A percentile compares a stretch with the other conserved stretches of the same genome.
Evolutionary conservation across 1,140 invertebrate genomes (phyloP).

Genomic region (Zaprionus taronus): DNA sequence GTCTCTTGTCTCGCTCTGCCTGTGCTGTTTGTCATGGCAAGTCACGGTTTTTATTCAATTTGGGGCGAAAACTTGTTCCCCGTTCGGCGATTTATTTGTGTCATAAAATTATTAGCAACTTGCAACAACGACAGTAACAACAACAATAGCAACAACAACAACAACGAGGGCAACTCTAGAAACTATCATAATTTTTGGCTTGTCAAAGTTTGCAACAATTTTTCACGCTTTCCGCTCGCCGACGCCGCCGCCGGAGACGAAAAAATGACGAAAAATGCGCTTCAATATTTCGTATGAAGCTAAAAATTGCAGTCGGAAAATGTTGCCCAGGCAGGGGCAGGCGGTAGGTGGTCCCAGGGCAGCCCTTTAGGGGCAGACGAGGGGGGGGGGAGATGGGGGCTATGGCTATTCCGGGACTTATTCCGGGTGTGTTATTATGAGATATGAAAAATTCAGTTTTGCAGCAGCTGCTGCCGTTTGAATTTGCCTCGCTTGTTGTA

Average conservation of each 20-base stretch:
- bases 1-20: neutral
- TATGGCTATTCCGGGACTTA: constrained; percentile 3
- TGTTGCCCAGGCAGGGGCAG: neutral
- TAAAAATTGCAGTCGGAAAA: constrained; percentile 43
- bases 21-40: constrained; percentile 25
- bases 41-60: constrained; percentile 48
- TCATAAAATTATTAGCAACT: constrained; percentile 67
- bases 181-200: constrained; percentile 71
- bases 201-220: constrained; percentile 79
- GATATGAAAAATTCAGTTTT: constrained; percentile 42
- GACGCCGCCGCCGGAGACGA: constrained; percentile 19
- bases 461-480: constrained; percentile 49
- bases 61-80: constrained; percentile 35
- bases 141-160: constrained; percentile 26
- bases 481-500: neutral
- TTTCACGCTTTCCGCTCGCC: constrained; percentile 71
- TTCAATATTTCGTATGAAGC: constrained; percentile 56
- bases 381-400: too few relatives aligned
- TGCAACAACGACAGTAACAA: constrained; percentile 11
- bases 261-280: constrained; percentile 56
- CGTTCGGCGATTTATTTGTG: constrained; percentile 66
- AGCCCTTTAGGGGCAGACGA: neutral
- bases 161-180: constrained; percentile 31
- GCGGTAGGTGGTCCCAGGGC: neutral
- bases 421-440: constrained; percentile 29